Base-by-base conservation (phyloP, 2,888 invertebrate genomes). In the Lomographa bimaculata region DNA sequence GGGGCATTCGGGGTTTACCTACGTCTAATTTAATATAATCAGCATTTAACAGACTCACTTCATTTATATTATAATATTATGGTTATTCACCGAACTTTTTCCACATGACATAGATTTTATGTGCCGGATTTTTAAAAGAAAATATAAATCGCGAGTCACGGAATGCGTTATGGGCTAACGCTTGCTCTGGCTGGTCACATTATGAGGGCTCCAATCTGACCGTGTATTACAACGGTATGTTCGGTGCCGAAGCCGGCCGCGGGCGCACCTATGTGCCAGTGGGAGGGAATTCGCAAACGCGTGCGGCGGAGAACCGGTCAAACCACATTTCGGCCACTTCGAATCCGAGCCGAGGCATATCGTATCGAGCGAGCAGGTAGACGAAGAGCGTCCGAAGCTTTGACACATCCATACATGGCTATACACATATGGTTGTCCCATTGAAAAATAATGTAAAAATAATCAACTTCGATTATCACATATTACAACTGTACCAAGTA, bases 281-380 rank as follows among this genome's bases (percentile, higher is more conserved):
- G 72, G 76, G 74, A 77, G 79, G 71, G 73, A 81, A 80, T 85
- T 87, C 76, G 87, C 86, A 68, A 84, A 67, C 63, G 60, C 73
- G 77, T 78, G 77, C 70, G 77, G 80, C 64, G 70, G 79, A 75
- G 74, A 82, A 86, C 85, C 85, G 81, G 86, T 86, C 78, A 70
- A 69, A 79, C 86, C 50, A 71, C 81, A 83, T 84, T 81, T 73
- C 60, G 64, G 58, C 57, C 67, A 62, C 55, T 54, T 47, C 45
- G 18, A 24, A 19, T 24, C 21, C 28, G 18, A 3, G 19, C n/a
- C 37, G 18, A 7, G 27, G 21, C 30, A 16, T n/a, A 10, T 6
- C 6, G 21, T 12, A 21, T 60, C 50, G 60, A 66, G 70, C 74
- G 60, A 68, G 70, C 76, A 77, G 68, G 63, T 60, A 23, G 16